Percentiles rank a stretch among this genome's conserved stretches.
Conservation (phyloP, 2,113 vertebrate species). For the Plecturocebus donacophilus region DNA sequence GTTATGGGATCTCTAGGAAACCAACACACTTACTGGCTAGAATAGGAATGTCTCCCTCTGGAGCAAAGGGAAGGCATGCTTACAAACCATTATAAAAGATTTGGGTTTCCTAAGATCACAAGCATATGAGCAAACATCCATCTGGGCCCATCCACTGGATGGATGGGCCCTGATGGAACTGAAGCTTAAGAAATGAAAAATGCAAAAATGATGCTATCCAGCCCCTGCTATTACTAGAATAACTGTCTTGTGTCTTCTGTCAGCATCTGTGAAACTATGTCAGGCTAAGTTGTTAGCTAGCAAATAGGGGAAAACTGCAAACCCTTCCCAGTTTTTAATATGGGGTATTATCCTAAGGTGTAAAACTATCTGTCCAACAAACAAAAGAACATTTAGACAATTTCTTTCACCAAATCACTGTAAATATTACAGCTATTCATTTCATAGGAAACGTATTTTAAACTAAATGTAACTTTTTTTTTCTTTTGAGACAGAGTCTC, state of each 20-base stretch:
- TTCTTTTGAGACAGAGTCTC: too few relatives aligned
- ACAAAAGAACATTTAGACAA: background rate
- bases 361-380: background rate
- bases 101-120: background rate
- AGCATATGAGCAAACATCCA: background rate
- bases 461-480: background rate
- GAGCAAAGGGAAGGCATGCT: background rate
- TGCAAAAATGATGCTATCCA: background rate
- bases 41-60: background rate
- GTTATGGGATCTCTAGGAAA: background rate
- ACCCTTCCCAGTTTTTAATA: background rate
- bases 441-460: conserved; percentile 35
- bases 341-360: background rate
- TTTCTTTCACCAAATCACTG: background rate
- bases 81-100: background rate
- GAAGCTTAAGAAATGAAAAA: background rate
- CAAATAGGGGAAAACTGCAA: background rate
- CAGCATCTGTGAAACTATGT: background rate
- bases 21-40: background rate
- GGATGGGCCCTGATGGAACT: fast-evolving
- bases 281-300: background rate
- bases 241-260: background rate
- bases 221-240: background rate
- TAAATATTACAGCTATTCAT: background rate
- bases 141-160: background rate